A percentile compares a stretch with the other conserved stretches of the same genome.
These are phyloP conservation scores for Drosophila oshimai DNA, from an alignment of 1,140 invertebrate genomes.

Conservation along the genomic window DNA sequence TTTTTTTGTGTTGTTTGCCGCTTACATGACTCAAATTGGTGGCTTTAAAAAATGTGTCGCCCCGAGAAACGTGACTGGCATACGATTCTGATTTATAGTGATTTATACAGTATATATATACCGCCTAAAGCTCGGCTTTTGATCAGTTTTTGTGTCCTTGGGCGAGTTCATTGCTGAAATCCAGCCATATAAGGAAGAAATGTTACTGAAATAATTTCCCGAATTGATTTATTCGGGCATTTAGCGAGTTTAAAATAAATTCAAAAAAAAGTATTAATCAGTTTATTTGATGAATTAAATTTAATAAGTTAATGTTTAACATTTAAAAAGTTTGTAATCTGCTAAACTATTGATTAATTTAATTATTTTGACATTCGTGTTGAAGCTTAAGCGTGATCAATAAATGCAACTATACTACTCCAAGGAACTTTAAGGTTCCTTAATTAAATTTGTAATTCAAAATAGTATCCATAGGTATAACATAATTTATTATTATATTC, in stretches of 20 bases:
- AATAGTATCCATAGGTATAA: too few species aligned
- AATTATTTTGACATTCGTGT: background rate
- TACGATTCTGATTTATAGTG: slow-evolving; percentile 31
- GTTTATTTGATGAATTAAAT: too few species aligned
- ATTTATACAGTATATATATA: slow-evolving; percentile 16
- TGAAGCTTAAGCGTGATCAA: background rate
- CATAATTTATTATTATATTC: too few species aligned
- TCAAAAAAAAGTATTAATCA: background rate
- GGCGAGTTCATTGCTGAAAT: slow-evolving; percentile 6
- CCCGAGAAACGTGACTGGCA: slow-evolving; percentile 59
- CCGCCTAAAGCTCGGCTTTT: slow-evolving; percentile 14
- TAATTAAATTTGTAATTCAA: too few species aligned
- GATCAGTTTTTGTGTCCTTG: slow-evolving; percentile 4
- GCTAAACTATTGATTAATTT: background rate
- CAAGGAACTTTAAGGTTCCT: too few species aligned
- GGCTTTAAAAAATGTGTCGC: slow-evolving; percentile 50
- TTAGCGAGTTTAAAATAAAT: background rate
- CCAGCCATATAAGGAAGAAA: background rate
- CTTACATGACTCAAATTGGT: slow-evolving; percentile 39
- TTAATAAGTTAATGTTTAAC: background rate
- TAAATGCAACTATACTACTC: background rate
- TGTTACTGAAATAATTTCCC: background rate
- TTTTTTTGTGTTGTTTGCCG: slow-evolving; percentile 6
- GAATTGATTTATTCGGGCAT: slow-evolving; percentile 10
- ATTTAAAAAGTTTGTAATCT: background rate